phyloP scores from a whole-genome alignment of 1,140 invertebrate genomes.

The Pararge aegeria region DNA sequence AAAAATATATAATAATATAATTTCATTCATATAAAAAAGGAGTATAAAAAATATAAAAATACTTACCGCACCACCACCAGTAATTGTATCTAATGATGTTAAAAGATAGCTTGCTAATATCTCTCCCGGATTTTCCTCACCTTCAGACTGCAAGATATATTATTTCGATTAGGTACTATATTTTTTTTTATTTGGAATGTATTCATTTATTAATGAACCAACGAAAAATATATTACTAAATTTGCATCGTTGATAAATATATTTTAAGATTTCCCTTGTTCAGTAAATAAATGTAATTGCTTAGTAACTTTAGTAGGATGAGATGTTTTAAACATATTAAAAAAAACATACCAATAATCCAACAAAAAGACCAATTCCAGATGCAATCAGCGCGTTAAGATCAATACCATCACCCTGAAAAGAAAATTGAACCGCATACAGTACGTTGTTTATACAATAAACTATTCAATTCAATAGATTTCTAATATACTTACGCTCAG shows the following conservation, averaged over 20 bases:
- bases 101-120: conserved; percentile 64
- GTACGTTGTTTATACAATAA: no score
- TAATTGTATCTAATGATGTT: conserved; percentile 63
- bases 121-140: conserved; percentile 60
- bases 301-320: no score
- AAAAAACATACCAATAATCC: conserved; percentile 62
- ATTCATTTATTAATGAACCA: no score
- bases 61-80: conserved; percentile 64
- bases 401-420: conserved; percentile 73
- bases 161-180: background rate
- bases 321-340: no score
- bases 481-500: conserved; percentile 59
- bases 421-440: background rate
- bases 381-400: conserved; percentile 60
- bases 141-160: conserved; percentile 53
- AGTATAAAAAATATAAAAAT: background rate
- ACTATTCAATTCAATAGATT: background rate
- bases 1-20: conserved; percentile 28
- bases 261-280: no score
- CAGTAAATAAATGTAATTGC: no score
- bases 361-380: conserved; percentile 65
- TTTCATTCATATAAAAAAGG: background rate
- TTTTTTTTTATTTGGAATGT: background rate
- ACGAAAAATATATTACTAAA: conserved; percentile 5
- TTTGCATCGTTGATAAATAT: no score